These are phyloP conservation scores for Caenorhabditis sinica DNA, from an alignment of 2,888 invertebrate genomes.

Conservation along the genomic window DNA sequence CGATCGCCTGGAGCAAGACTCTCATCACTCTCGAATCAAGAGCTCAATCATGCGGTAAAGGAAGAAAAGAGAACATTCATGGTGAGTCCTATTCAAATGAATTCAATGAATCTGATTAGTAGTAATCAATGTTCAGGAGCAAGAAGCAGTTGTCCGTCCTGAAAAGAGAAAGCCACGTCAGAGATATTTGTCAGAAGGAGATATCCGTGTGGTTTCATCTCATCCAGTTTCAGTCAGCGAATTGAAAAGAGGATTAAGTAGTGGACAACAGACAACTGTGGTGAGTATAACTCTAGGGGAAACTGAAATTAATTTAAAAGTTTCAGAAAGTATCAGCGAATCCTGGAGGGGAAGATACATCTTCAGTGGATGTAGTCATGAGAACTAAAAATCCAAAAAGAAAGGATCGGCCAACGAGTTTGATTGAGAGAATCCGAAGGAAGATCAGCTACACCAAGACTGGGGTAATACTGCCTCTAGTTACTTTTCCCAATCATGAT, in stretches of 20 bases:
- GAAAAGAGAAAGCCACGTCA: constrained; percentile 63
- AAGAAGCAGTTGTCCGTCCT: constrained; percentile 45
- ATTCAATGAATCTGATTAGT: not conserved
- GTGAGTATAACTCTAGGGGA: not conserved
- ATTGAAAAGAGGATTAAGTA: constrained; percentile 49
- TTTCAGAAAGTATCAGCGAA: constrained; percentile 52
- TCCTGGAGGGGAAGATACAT: constrained; percentile 31
- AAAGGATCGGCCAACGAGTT: constrained; percentile 61
- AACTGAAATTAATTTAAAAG: not conserved
- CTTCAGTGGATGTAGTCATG: constrained; percentile 48
- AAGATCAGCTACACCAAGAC: constrained; percentile 66
- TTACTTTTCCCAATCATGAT: not conserved
- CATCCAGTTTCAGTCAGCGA: constrained; percentile 58
- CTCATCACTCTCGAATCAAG: constrained; percentile 49
- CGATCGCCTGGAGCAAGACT: constrained; percentile 75
- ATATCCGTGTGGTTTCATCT: constrained; percentile 49
- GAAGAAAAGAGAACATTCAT: constrained; percentile 55
- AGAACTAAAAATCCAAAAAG: constrained; percentile 43
- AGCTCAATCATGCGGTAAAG: constrained; percentile 59
- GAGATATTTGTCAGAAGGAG: constrained; percentile 62
- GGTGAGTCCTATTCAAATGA: constrained; percentile 5
- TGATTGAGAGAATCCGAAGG: constrained; percentile 63
- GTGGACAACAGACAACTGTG: constrained; percentile 8
- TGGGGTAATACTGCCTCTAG: constrained; percentile 27
- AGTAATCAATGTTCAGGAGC: constrained; percentile 18